A percentile compares a stretch with the other conserved stretches of the same genome.
Conservation (phyloP, 2,113 vertebrate genomes). For the Pelvicachromis taeniatus region DNA sequence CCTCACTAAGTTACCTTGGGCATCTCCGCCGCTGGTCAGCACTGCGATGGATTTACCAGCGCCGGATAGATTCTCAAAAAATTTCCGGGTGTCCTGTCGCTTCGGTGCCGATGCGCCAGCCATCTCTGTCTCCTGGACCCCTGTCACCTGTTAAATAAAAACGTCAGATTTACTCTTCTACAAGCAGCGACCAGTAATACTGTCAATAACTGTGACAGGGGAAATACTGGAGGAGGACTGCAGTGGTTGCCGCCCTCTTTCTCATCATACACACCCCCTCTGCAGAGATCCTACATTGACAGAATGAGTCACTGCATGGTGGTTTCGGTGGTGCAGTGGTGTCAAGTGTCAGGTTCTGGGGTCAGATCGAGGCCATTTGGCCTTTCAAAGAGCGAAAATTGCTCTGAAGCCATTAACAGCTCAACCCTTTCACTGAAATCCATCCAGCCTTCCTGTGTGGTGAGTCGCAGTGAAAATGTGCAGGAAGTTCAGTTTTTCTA, state of each 20-base stretch:
- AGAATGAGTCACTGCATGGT: background rate
- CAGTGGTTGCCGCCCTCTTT: constrained; percentile 40
- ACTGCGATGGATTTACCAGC: constrained; percentile 87
- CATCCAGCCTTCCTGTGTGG: background rate
- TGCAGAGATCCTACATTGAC: background rate
- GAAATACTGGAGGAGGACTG: background rate
- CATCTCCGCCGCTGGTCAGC: constrained; percentile 94
- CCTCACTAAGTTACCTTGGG: constrained; percentile 78
- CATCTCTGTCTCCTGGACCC: background rate
- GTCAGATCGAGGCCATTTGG: background rate
- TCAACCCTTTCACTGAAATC: background rate
- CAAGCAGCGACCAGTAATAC: background rate
- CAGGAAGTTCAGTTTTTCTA: fast-evolving
- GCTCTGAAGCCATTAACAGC: background rate
- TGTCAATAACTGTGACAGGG: background rate
- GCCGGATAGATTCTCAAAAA: constrained; percentile 87
- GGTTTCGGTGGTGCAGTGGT: background rate
- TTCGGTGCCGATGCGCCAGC: constrained; percentile 33
- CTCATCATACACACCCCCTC: background rate
- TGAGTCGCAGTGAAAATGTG: background rate
- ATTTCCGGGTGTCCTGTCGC: constrained; percentile 74
- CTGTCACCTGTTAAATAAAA: background rate
- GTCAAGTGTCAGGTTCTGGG: background rate
- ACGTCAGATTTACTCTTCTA: background rate
- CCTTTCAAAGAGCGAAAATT: background rate